These are phyloP conservation scores for Zeus faber DNA, from an alignment of 2,113 vertebrate genomes.

Conservation along the genomic window DNA sequence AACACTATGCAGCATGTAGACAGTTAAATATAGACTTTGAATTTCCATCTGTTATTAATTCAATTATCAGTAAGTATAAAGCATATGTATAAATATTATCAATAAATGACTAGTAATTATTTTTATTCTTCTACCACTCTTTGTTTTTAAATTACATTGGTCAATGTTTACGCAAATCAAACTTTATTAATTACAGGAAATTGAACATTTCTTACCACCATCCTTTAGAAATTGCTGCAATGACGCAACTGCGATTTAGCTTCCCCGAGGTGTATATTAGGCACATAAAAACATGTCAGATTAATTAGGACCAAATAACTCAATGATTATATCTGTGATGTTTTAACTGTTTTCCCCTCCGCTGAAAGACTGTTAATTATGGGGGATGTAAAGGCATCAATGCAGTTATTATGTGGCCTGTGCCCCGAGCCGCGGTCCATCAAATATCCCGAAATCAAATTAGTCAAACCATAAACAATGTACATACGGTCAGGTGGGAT, in stretches of 20 bases:
- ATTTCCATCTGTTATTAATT: background rate
- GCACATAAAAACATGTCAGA: constrained; percentile 40
- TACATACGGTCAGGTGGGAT: constrained; percentile 62
- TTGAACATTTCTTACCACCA: constrained; percentile 20
- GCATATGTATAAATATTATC: constrained; percentile 6
- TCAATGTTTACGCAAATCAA: constrained; percentile 32
- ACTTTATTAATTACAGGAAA: constrained; percentile 59
- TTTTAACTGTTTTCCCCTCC: constrained; percentile 30
- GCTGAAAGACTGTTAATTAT: constrained; percentile 39
- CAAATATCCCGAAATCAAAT: constrained; percentile 62
- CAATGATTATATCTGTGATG: constrained; percentile 13
- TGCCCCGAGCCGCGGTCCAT: constrained; percentile 38
- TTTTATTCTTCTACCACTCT: no score
- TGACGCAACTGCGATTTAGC: constrained; percentile 44
- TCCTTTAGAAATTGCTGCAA: constrained; percentile 36
- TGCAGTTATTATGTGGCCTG: constrained; percentile 44
- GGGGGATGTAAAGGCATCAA: constrained; percentile 40
- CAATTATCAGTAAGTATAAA: background rate
- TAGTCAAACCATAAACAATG: constrained; percentile 66
- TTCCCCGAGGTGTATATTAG: constrained; percentile 17
- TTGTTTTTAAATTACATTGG: constrained; percentile 20
- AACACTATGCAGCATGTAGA: background rate
- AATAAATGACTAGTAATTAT: no score
- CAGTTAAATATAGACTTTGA: background rate
- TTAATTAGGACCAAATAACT: constrained; percentile 39